phyloP scores from a whole-genome alignment of 2,797 vertebrate genomes.

The Antennarius maculatus region DNA sequence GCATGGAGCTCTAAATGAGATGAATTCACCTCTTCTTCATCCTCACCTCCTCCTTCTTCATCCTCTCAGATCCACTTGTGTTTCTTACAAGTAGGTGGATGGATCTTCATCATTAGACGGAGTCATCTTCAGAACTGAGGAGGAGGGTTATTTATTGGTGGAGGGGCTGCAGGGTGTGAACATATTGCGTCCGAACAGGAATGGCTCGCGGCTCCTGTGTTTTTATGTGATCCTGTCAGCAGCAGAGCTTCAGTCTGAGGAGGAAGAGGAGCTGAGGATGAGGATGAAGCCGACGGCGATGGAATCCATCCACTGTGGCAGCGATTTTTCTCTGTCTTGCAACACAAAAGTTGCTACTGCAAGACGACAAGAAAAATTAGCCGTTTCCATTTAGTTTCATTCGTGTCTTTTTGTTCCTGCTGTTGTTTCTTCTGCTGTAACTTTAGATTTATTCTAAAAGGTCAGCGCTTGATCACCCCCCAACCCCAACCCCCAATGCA shows the following conservation, averaged over 20 bases:
- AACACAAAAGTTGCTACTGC: conserved; percentile 35
- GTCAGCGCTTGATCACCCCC: too few species aligned
- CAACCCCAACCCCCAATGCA: too few species aligned
- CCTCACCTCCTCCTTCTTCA: too few species aligned
- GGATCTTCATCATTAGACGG: conserved; percentile 42
- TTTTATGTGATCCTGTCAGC: conserved; percentile 58
- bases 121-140: conserved; percentile 37
- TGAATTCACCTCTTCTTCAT: too few species aligned
- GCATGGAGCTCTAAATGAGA: too few species aligned
- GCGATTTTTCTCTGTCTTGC: conserved; percentile 63
- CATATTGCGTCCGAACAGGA: conserved; percentile 64
- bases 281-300: conserved; percentile 50
- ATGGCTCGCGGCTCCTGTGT: conserved; percentile 41
- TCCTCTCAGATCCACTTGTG: too few species aligned
- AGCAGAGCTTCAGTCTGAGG: conserved; percentile 55
- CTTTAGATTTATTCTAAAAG: conserved; percentile 21
- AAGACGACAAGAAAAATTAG: conserved; percentile 58
- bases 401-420: conserved; percentile 15
- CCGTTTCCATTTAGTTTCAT: conserved; percentile 61
- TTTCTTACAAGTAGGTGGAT: not conserved
- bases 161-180: conserved; percentile 49
- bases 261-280: conserved; percentile 59
- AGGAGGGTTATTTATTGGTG: conserved; percentile 52
- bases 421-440: conserved; percentile 9
- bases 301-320: conserved; percentile 49